Evolutionary conservation across 1,140 invertebrate species (phyloP).

Genomic region (Ptiloglossa arizonensis): DNA sequence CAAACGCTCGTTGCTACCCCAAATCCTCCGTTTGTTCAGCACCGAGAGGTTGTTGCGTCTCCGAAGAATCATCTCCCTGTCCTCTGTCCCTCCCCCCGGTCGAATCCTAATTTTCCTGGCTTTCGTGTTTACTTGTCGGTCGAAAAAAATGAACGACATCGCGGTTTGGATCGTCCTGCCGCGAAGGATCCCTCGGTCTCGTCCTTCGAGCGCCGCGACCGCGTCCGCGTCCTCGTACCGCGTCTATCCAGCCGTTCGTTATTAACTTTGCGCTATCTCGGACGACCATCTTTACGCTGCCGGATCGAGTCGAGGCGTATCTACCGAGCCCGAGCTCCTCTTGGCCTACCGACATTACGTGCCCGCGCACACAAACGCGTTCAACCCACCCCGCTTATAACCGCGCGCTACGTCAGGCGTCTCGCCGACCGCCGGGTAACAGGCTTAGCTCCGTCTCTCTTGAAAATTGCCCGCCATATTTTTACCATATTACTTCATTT

Average conservation of each 20-base stretch:
- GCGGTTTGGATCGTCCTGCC: slow-evolving; percentile 54
- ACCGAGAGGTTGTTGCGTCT: slow-evolving; percentile 49
- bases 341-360: slow-evolving; percentile 58
- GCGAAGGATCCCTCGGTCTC: background rate
- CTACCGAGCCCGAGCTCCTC: slow-evolving; percentile 38
- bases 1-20: no score
- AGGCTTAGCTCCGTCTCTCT: slow-evolving; percentile 61
- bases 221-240: slow-evolving; percentile 33
- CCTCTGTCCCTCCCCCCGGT: no score
- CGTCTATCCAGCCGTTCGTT: slow-evolving; percentile 69
- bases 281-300: slow-evolving; percentile 74
- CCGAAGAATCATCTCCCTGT: background rate
- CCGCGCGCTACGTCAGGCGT: slow-evolving; percentile 21
- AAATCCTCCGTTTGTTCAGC: no score
- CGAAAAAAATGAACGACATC: slow-evolving; percentile 27
- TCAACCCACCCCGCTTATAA: slow-evolving; percentile 1
- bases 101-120: slow-evolving; percentile 48
- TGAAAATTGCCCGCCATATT: slow-evolving; percentile 70
- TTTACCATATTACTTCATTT: slow-evolving; percentile 73
- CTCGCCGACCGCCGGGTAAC: slow-evolving; percentile 36
- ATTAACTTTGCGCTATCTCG: slow-evolving; percentile 73
- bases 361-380: slow-evolving; percentile 16
- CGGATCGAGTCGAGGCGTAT: slow-evolving; percentile 65
- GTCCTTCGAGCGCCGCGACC: slow-evolving; percentile 19
- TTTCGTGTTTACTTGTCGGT: slow-evolving; percentile 42